Evolutionary conservation across 2,797 vertebrate genomes (phyloP), one percentile per base, ranked within the genome.

Genomic region (Kryptopterus vitreolus): DNA sequence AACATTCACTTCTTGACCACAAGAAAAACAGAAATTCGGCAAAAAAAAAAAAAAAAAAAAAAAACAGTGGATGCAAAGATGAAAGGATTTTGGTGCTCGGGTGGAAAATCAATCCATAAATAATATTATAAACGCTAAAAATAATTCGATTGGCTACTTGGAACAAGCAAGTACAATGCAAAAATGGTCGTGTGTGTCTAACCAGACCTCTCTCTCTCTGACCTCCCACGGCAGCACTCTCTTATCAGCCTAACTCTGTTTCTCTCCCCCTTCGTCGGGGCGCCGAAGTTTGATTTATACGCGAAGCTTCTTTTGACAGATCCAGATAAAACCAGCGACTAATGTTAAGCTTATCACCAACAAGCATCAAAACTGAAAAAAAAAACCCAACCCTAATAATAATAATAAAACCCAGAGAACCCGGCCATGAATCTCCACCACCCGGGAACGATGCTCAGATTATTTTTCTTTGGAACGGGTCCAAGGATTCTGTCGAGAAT

Each of bases 401-500:
- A 38, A 38, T 38, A 43, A 43, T 43, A 43, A 43, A 43, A 43
- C 38, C 9, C n/a, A 46, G 55, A 26, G 72, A 58, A 74, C 43
- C 71, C 59, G n/a, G 61, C 16, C 43, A 3, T 20, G 26, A 50
- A 77, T 65, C 26, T n/a, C 31, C 24, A 31, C 35, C 61, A 61
- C 72, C 43, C 73, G 7, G 2, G 43, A 31, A 74, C 62, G 66
- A 63, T 46, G 24, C n/a, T 26, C 52, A 59, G 65, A 78, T 69
- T 69, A 78, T 77, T 74, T 74, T 74, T 74, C 35, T 74, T 74
- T 74, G 72, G 72, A 58, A 29, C 6, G 4, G 18, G 11, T 46
- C 72, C 72, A 74, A 46, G 72, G 72, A 74, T 46, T 74, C 35
- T 59, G 72, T 15, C 55, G 38, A 59, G 72, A 74, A 74, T 59